phyloP scores from a whole-genome alignment of 2,888 invertebrate genomes.

The Eueremaeus valkanovi region DNA sequence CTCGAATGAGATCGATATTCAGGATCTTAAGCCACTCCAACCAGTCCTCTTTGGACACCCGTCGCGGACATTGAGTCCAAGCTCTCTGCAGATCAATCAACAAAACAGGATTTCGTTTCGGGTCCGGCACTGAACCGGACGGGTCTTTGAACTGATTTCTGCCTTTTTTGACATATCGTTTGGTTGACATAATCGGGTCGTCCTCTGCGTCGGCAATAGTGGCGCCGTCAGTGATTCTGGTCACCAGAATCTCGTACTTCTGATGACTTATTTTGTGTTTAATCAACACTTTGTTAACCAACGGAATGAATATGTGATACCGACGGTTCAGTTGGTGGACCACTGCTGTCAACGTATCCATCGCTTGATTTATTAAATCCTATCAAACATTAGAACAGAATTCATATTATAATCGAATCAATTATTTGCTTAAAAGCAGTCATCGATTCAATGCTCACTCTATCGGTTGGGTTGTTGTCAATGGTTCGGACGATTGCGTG shows the following conservation, averaged over 20 bases:
- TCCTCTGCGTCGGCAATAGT: constrained; percentile 57
- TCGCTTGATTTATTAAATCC: constrained; percentile 60
- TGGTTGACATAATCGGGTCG: constrained; percentile 26
- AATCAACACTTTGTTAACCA: constrained; percentile 75
- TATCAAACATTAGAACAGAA: too few species aligned
- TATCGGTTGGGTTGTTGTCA: constrained; percentile 49
- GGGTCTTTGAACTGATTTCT: constrained; percentile 26
- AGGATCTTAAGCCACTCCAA: constrained; percentile 90
- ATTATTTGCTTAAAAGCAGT: background rate
- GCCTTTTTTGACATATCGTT: background rate
- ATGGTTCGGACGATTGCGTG: constrained; percentile 68
- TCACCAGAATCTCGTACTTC: constrained; percentile 69
- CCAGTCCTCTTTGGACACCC: constrained; percentile 98
- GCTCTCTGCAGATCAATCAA: constrained; percentile 55
- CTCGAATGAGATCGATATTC: constrained; percentile 86
- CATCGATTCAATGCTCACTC: constrained; percentile 40
- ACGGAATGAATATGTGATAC: constrained; percentile 84
- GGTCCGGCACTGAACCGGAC: background rate
- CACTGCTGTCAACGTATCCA: constrained; percentile 84
- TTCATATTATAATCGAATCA: too few species aligned
- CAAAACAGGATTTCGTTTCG: constrained; percentile 15
- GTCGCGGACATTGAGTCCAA: constrained; percentile 57
- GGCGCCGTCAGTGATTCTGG: constrained; percentile 55
- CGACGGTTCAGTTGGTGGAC: constrained; percentile 83
- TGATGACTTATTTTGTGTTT: constrained; percentile 74